Percentiles rank a stretch among this genome's conserved stretches.
Evolutionary conservation across 35 echinoderm and acorn worm species (phyloP).

Genomic region (Chiridota heheva): DNA sequence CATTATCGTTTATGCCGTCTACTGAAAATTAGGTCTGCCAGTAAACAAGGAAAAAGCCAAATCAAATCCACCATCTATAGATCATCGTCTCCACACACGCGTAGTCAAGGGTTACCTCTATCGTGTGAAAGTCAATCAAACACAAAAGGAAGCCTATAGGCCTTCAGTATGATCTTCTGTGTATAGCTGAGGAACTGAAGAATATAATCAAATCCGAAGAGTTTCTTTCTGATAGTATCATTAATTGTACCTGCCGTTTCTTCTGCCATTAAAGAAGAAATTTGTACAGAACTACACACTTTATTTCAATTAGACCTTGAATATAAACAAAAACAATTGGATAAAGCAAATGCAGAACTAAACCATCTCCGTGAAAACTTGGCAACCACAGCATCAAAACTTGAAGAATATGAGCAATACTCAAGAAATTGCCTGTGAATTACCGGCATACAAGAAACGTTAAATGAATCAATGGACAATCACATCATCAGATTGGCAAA

Average conservation of each 20-base stretch:
- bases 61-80: too few relatives aligned
- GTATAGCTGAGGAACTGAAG: not conserved
- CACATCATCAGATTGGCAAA: too few relatives aligned
- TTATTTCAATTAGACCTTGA: not conserved
- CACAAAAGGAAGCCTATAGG: too few relatives aligned
- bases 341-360: slow-evolving; percentile 1
- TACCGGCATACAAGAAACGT: not conserved
- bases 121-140: too few relatives aligned
- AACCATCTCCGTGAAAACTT: not conserved
- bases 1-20: too few relatives aligned
- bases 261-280: not conserved
- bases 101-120: too few relatives aligned
- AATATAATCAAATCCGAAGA: not conserved
- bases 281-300: slow-evolving; percentile 13
- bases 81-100: too few relatives aligned
- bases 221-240: not conserved
- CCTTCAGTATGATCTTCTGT: not conserved
- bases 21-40: too few relatives aligned
- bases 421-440: slow-evolving; percentile 12
- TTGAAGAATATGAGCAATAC: slow-evolving; percentile 9
- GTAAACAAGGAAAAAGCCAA: too few relatives aligned
- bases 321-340: slow-evolving; percentile 6
- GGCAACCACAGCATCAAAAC: not conserved
- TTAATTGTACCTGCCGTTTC: not conserved
- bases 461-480: slow-evolving; percentile 1